Evolutionary conservation across 2,797 vertebrate genomes (phyloP).

Genomic region (Sebastes minor): DNA sequence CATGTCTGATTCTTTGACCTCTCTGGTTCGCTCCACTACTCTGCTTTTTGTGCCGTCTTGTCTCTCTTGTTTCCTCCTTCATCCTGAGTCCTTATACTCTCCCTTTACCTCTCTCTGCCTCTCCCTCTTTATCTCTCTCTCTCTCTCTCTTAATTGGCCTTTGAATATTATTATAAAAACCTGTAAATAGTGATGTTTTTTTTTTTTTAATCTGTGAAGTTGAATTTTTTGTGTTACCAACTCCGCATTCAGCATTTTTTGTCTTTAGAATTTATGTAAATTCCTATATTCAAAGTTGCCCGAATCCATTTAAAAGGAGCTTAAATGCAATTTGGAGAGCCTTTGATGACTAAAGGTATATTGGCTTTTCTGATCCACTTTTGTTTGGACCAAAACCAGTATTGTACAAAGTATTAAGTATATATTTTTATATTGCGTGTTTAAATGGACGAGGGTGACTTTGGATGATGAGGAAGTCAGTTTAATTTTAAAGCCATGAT

Average conservation of each 20-base stretch:
- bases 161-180: slow-evolving; percentile 93
- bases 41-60: slow-evolving; percentile 64
- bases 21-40: slow-evolving; percentile 68
- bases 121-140: slow-evolving; percentile 32
- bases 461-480: slow-evolving; percentile 99
- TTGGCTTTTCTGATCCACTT: slow-evolving; percentile 99
- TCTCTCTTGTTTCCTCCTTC: slow-evolving; percentile 47
- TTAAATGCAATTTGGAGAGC: slow-evolving; percentile 99
- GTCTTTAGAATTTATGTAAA: slow-evolving; percentile 99
- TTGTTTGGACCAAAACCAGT: slow-evolving; percentile 99
- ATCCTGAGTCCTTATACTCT: slow-evolving; percentile 54
- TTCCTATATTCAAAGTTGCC: slow-evolving; percentile 99
- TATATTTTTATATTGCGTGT: slow-evolving; percentile 99
- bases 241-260: slow-evolving; percentile 91
- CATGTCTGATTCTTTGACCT: slow-evolving; percentile 70
- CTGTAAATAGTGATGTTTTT: slow-evolving; percentile 92
- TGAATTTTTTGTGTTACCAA: slow-evolving; percentile 91
- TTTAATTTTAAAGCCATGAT: slow-evolving; percentile 99
- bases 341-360: slow-evolving; percentile 98
- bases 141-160: slow-evolving; percentile 87
- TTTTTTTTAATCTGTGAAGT: slow-evolving; percentile 96
- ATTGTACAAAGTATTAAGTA: slow-evolving; percentile 99
- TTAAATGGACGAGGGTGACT: slow-evolving; percentile 99
- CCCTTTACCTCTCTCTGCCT: slow-evolving; percentile 59
- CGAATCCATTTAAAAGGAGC: slow-evolving; percentile 99